Conservation (phyloP, 1,140 invertebrate species). For the Atta cephalotes region DNA sequence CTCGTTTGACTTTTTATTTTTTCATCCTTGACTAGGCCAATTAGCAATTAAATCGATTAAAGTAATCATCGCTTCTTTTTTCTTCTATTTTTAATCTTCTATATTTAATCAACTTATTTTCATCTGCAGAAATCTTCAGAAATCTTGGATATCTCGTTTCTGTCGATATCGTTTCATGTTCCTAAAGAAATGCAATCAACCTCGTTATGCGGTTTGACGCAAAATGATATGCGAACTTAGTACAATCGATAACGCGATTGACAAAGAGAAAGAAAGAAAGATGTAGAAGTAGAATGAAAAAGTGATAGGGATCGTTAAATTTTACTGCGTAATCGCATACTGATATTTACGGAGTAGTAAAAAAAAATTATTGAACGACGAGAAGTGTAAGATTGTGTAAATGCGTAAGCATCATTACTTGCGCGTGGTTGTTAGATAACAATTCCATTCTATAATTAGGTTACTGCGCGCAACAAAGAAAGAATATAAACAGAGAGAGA, state of each 20-base stretch:
- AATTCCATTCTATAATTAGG: constrained; percentile 49
- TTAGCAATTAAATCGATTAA: not conserved
- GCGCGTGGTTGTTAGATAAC: constrained; percentile 41
- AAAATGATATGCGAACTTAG: constrained; percentile 37
- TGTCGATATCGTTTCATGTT: constrained; percentile 1
- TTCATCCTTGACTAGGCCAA: not conserved
- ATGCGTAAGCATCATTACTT: constrained; percentile 23
- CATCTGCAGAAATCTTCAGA: not conserved
- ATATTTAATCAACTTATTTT: not conserved
- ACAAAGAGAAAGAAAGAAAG: not conserved
- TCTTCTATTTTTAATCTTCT: not conserved
- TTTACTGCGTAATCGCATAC: constrained; percentile 39
- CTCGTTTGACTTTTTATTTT: not conserved
- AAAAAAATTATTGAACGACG: constrained; percentile 33
- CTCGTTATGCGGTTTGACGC: constrained; percentile 46
- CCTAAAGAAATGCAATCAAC: constrained; percentile 35
- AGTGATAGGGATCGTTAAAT: constrained; percentile 29
- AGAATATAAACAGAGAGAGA: not conserved
- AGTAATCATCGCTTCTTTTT: not conserved
- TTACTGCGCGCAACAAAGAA: constrained; percentile 34
- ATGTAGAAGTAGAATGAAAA: not conserved
- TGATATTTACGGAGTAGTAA: not conserved
- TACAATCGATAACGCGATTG: constrained; percentile 20
- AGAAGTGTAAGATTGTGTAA: constrained; percentile 17
- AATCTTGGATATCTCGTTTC: constrained; percentile 1